A percentile compares a stretch with the other conserved stretches of the same genome.
Evolutionary conservation across 2,113 vertebrate species (phyloP).

Genomic region (Hippotragus niger): DNA sequence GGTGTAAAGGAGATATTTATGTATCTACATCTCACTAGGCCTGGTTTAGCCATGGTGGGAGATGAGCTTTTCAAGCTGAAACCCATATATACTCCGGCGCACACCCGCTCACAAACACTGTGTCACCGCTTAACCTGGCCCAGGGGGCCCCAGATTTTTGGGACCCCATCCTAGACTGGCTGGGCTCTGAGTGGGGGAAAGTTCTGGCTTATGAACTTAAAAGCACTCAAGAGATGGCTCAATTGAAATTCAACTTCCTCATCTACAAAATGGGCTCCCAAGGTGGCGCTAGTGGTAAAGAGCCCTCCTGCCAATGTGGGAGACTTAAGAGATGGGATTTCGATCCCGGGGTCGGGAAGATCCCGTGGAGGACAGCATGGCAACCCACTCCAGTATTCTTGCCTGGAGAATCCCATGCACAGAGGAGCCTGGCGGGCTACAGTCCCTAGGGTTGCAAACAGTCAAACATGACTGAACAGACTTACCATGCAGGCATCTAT

Average conservation of each 20-base stretch:
- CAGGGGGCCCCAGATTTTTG: neutral
- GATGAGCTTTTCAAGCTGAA: constrained; percentile 39
- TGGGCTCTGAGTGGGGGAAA: neutral
- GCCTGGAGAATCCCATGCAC: neutral
- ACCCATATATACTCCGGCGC: neutral
- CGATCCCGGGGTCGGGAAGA: accelerated
- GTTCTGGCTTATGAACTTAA: neutral
- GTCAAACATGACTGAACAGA: neutral
- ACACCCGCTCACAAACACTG: neutral
- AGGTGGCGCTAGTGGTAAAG: neutral
- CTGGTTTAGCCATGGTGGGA: constrained; percentile 33
- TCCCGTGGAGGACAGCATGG: accelerated
- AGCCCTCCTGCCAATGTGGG: neutral
- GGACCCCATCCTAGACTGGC: neutral
- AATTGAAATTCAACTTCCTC: neutral
- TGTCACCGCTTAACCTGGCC: neutral
- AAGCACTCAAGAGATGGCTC: neutral
- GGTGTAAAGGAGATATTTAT: constrained; percentile 50
- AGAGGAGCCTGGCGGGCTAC: neutral
- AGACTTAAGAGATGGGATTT: neutral
- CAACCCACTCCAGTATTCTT: neutral
- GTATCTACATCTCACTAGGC: constrained; percentile 42
- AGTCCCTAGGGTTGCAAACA: neutral
- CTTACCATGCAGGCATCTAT: neutral
- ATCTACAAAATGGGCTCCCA: neutral